Evolutionary conservation across 2,797 vertebrate species (phyloP).

Genomic region (Melanotaenia trifasciata): DNA sequence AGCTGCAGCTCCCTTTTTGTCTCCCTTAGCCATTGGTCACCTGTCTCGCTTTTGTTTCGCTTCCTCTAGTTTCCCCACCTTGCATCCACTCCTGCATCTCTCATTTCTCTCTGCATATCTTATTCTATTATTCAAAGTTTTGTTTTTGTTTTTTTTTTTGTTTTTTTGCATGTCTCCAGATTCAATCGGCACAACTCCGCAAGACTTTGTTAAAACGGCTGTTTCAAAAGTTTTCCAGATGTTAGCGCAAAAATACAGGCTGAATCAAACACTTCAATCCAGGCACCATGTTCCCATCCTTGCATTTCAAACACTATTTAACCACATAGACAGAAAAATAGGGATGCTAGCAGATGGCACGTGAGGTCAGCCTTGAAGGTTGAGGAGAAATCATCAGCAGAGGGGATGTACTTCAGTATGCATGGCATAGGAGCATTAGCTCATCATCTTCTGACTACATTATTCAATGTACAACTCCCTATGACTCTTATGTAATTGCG

Average conservation of each 20-base stretch:
- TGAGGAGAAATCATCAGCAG: slow-evolving; percentile 10
- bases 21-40: slow-evolving; percentile 19
- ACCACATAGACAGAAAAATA: background rate
- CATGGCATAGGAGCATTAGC: background rate
- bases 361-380: slow-evolving; percentile 32
- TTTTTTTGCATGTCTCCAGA: slow-evolving; percentile 40
- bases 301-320: slow-evolving; percentile 47
- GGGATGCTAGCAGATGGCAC: slow-evolving; percentile 31
- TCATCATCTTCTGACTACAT: slow-evolving; percentile 49
- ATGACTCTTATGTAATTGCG: slow-evolving; percentile 65
- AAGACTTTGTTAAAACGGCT: slow-evolving; percentile 54
- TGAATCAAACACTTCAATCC: slow-evolving; percentile 46
- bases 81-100: background rate
- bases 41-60: slow-evolving; percentile 23
- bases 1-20: slow-evolving; percentile 6
- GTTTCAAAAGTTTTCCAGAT: slow-evolving; percentile 39
- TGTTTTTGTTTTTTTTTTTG: too few relatives aligned
- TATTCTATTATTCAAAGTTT: slow-evolving; percentile 19
- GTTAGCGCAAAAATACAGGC: slow-evolving; percentile 40
- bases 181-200: slow-evolving; percentile 37
- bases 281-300: slow-evolving; percentile 40
- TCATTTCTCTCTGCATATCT: slow-evolving; percentile 6
- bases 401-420: background rate
- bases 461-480: slow-evolving; percentile 55
- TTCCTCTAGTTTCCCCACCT: background rate